These are phyloP conservation scores for Pogonocichla stellata DNA, from an alignment of 2,113 vertebrate genomes.

Conservation along the genomic window DNA sequence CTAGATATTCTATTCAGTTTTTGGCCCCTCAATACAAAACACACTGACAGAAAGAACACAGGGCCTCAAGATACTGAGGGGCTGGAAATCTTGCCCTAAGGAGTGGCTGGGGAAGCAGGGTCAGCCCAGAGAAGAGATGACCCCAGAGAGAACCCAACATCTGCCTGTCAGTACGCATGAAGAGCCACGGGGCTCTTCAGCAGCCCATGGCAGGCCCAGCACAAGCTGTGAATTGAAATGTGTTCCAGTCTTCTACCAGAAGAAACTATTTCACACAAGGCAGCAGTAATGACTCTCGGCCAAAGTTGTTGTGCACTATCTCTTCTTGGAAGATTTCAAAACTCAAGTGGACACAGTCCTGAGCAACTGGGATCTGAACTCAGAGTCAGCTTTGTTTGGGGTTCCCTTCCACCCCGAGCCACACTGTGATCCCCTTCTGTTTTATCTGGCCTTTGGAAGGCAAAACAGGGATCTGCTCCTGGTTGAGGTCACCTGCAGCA, in stretches of 20 bases:
- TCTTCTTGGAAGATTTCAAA: not conserved
- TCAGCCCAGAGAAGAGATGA: not conserved
- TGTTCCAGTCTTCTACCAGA: not conserved
- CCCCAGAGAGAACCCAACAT: not conserved
- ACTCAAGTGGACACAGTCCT: not conserved
- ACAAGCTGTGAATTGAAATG: not conserved
- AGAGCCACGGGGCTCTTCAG: not conserved
- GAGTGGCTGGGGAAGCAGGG: not conserved
- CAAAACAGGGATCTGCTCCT: not conserved
- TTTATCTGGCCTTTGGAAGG: not conserved
- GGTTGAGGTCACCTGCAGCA: not conserved
- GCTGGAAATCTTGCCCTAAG: not conserved
- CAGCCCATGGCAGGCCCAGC: accelerated
- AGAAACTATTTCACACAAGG: not conserved
- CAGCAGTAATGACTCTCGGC: not conserved
- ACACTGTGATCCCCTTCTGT: not conserved
- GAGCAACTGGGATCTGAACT: not conserved
- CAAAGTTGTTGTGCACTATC: not conserved
- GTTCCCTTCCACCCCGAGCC: not conserved
- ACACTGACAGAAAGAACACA: not conserved
- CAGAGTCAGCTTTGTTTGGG: not conserved
- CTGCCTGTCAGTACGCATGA: not conserved
- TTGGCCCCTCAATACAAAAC: not conserved
- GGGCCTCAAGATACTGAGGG: not conserved
- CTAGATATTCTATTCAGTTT: not conserved